Evolutionary conservation across 1,140 invertebrate genomes (phyloP).

Genomic region (Periplaneta americana): DNA sequence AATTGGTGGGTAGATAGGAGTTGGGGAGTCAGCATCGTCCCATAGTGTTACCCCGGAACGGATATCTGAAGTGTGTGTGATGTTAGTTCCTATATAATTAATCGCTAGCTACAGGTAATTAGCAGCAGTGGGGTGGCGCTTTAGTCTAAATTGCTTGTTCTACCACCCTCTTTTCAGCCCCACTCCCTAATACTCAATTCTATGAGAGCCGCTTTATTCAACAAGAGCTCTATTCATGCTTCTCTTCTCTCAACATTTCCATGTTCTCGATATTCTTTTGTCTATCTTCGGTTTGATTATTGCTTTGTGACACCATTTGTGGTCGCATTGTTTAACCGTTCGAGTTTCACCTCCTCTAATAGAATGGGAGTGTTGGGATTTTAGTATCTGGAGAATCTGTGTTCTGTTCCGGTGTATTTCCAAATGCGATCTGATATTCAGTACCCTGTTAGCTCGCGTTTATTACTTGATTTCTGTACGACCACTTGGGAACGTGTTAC

Average conservation of each 20-base stretch:
- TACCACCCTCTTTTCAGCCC: not conserved
- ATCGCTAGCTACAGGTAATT: not conserved
- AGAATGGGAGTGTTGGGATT: not conserved
- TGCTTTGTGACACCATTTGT: not conserved
- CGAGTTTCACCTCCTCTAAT: not conserved
- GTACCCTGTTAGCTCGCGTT: no score
- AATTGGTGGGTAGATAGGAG: not conserved
- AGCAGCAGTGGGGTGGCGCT: not conserved
- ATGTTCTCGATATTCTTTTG: not conserved
- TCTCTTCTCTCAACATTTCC: not conserved
- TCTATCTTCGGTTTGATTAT: not conserved
- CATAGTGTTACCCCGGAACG: not conserved
- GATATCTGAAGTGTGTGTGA: not conserved
- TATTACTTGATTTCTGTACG: no score
- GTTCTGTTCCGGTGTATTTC: not conserved
- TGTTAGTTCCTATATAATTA: not conserved
- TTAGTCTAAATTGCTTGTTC: not conserved
- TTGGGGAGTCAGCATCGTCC: not conserved
- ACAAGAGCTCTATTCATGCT: not conserved
- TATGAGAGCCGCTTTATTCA: not conserved
- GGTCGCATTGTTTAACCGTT: no score
- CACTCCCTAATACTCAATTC: not conserved
- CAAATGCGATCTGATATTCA: not conserved
- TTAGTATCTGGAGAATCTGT: not conserved
- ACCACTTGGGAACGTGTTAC: no score